Percentiles rank a stretch among this genome's conserved stretches.
phyloP scores from a whole-genome alignment of 2,113 vertebrate species.

The Tupaia chinensis region DNA sequence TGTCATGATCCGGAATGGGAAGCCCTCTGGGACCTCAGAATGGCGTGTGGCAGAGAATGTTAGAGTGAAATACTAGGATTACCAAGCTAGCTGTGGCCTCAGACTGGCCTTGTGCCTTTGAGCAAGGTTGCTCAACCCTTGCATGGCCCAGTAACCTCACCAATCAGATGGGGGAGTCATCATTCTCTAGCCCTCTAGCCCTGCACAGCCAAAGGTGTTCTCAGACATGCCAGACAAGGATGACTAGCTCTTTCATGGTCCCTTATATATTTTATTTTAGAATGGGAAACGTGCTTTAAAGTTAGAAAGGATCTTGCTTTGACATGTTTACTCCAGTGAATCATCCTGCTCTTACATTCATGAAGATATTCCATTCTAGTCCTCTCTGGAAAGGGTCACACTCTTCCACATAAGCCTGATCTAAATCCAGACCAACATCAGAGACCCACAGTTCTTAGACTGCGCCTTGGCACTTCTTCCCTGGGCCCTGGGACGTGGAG shows the following conservation, averaged over 20 bases:
- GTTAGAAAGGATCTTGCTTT: background rate
- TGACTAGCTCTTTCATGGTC: background rate
- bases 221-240: fast-evolving
- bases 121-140: background rate
- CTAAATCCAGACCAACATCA: background rate
- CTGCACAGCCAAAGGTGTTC: background rate
- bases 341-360: background rate
- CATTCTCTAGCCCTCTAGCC: background rate
- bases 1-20: background rate
- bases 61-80: background rate
- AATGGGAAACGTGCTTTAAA: background rate
- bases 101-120: background rate
- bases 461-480: background rate
- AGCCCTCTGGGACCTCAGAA: fast-evolving
- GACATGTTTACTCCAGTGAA: background rate
- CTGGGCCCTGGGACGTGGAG: background rate
- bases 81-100: background rate
- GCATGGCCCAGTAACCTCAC: fast-evolving
- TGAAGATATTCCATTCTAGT: background rate
- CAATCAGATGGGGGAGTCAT: background rate
- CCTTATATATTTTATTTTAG: background rate
- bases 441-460: fast-evolving
- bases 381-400: background rate
- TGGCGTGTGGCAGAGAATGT: background rate
- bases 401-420: background rate